Percentiles rank a stretch among this genome's conserved stretches.
Evolutionary conservation across 1,140 invertebrate species (phyloP).

Genomic region (Pseudachorutes palmiensis): DNA sequence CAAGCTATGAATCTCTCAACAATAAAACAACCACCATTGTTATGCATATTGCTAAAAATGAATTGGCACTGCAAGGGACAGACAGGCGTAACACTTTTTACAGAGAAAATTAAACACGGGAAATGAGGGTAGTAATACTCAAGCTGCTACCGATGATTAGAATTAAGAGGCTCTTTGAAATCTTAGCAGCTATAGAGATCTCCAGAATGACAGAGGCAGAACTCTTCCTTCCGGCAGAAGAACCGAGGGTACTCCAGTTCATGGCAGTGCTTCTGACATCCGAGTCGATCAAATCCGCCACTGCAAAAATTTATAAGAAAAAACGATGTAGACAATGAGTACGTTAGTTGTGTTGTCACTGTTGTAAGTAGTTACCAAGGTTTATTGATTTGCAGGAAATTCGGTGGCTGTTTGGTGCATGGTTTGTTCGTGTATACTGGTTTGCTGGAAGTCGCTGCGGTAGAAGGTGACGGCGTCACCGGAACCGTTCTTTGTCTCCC

Average conservation of each 20-base stretch:
- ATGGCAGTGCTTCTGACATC: conserved; percentile 24
- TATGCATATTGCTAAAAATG: too few relatives aligned
- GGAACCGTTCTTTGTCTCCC: too few relatives aligned
- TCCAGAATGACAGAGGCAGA: conserved; percentile 33
- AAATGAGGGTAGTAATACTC: too few relatives aligned
- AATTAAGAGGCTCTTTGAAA: neutral
- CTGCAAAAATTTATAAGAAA: conserved; percentile 6
- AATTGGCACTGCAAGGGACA: too few relatives aligned
- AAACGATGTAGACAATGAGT: neutral
- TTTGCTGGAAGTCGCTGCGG: neutral
- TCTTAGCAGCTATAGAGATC: conserved; percentile 34
- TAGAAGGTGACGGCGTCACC: neutral
- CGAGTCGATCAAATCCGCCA: conserved; percentile 26
- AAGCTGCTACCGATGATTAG: neutral
- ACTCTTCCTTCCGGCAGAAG: conserved; percentile 32
- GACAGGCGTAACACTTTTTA: too few relatives aligned
- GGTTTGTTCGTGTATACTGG: neutral
- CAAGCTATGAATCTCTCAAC: too few relatives aligned
- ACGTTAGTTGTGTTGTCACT: neutral
- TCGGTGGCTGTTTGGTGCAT: conserved; percentile 36
- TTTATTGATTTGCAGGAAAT: conserved; percentile 30
- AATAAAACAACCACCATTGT: too few relatives aligned
- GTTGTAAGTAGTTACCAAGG: conserved; percentile 21
- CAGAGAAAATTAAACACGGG: too few relatives aligned
- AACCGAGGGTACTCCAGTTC: conserved; percentile 25